Conservation (phyloP, 2,113 vertebrate species). For the Falco punctatus region DNA sequence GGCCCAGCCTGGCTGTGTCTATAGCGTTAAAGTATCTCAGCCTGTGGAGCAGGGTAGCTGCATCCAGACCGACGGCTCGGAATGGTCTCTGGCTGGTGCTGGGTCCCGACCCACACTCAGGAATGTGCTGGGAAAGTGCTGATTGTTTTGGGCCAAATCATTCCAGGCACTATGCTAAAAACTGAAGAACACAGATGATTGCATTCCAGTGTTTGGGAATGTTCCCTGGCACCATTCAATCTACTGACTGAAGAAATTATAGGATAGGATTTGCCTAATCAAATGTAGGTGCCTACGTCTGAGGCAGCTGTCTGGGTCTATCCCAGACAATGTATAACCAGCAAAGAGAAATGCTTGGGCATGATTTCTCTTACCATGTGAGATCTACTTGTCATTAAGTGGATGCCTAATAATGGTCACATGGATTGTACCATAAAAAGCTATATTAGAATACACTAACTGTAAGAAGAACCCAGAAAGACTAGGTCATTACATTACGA, state of each 20-base stretch:
- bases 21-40: not conserved
- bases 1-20: not conserved
- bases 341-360: not conserved
- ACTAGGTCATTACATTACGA: not conserved
- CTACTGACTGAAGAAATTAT: not conserved
- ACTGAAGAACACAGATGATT: not conserved
- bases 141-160: not conserved
- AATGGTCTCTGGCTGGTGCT: not conserved
- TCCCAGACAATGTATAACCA: not conserved
- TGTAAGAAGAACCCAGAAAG: not conserved
- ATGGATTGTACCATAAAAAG: not conserved
- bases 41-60: not conserved
- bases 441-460: not conserved
- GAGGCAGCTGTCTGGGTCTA: not conserved
- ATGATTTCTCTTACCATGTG: not conserved
- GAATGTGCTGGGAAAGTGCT: not conserved
- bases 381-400: not conserved
- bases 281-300: not conserved
- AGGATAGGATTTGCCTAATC: not conserved
- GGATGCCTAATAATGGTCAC: not conserved
- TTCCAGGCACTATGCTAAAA: not conserved
- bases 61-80: not conserved
- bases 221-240: not conserved
- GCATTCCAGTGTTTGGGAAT: constrained; percentile 11
- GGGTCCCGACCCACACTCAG: not conserved